Percentiles rank a stretch among this genome's conserved stretches.
Evolutionary conservation across 2,888 invertebrate species (phyloP).

Genomic region (Corbicula japonica): DNA sequence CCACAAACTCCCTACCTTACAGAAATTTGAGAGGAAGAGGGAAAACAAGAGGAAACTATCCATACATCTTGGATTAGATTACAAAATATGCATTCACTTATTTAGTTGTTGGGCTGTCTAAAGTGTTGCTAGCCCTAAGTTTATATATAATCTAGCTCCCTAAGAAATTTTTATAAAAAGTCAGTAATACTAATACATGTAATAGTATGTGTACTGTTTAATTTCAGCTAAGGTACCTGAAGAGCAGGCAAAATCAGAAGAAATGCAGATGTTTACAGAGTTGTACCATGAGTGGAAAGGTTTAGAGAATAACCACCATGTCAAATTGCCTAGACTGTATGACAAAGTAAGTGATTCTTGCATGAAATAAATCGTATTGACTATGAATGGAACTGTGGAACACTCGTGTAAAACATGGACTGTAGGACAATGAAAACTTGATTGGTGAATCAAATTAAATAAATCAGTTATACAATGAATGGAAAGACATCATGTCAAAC

Average conservation of each 20-base stretch:
- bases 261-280: constrained; percentile 80
- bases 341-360: constrained; percentile 79
- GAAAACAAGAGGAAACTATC: too few relatives aligned
- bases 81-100: too few relatives aligned
- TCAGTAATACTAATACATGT: not conserved
- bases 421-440: too few relatives aligned
- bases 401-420: too few relatives aligned
- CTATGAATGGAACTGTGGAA: too few relatives aligned
- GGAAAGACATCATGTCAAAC: too few relatives aligned
- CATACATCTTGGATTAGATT: too few relatives aligned
- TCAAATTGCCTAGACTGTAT: constrained; percentile 83
- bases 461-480: too few relatives aligned
- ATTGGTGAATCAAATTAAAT: too few relatives aligned
- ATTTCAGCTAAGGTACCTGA: constrained; percentile 66
- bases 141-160: not conserved
- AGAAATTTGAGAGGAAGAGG: too few relatives aligned
- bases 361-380: not conserved
- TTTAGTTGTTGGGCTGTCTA: too few relatives aligned
- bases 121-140: not conserved
- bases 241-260: constrained; percentile 78
- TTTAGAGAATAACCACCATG: constrained; percentile 68
- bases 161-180: not conserved
- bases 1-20: too few relatives aligned
- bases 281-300: constrained; percentile 84
- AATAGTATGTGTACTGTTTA: not conserved